A percentile compares a stretch with the other conserved stretches of the same genome.
Evolutionary conservation across 2,797 vertebrate species (phyloP).

Genomic region (Sebastes cheni): DNA sequence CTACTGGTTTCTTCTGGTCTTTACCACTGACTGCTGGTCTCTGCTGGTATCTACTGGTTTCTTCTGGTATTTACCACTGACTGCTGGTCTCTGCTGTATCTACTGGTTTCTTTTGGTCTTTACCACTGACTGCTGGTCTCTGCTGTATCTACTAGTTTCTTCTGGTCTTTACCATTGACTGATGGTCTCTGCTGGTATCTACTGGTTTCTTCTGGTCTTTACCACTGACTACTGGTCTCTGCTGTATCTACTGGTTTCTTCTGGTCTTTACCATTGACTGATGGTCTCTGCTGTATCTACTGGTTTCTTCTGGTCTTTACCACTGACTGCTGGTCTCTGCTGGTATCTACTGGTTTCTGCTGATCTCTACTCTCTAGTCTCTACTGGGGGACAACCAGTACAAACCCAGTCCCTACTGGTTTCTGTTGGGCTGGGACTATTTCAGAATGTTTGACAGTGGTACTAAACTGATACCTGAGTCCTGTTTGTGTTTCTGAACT

Average conservation of each 20-base stretch:
- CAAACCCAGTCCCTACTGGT: neutral
- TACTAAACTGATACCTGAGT: neutral
- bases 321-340: neutral
- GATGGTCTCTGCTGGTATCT: neutral
- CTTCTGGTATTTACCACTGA: neutral
- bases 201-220: neutral
- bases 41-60: no score
- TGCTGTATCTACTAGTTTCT: no score
- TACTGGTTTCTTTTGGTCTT: neutral
- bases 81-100: neutral
- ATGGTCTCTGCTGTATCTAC: neutral
- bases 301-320: no score
- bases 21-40: accelerated
- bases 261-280: neutral
- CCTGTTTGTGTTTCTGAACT: neutral
- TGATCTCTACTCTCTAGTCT: no score
- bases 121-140: neutral
- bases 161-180: neutral
- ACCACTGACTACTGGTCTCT: neutral
- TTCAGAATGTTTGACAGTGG: accelerated
- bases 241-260: no score
- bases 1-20: no score
- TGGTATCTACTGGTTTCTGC: no score
- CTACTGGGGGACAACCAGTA: neutral
- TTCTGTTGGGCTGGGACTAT: neutral